Conservation (phyloP, 53 echinoderm and acorn worm genomes). For the Paelopatides confundens region DNA sequence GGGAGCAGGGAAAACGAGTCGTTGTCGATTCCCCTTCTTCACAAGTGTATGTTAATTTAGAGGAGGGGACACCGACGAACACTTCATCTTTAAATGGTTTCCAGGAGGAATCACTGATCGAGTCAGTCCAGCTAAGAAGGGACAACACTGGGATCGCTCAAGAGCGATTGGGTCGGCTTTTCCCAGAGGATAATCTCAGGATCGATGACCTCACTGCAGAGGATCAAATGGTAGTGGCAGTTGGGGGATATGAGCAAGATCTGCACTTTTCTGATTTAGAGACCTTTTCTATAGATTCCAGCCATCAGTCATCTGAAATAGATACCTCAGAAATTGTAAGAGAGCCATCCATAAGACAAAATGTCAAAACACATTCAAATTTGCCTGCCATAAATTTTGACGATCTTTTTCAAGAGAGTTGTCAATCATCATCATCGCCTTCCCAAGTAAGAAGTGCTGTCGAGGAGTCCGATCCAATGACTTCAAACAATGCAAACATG, state of each 20-base stretch:
- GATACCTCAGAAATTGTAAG: constrained; percentile 36
- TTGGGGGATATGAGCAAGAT: constrained; percentile 5
- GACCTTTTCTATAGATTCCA: constrained; percentile 16
- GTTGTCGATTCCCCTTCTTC: background rate
- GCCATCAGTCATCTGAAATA: background rate
- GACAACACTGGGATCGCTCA: background rate
- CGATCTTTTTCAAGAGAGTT: constrained; percentile 17
- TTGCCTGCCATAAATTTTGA: constrained; percentile 18
- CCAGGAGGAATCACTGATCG: background rate
- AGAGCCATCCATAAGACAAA: constrained; percentile 38
- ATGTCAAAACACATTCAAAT: background rate
- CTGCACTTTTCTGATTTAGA: constrained; percentile 50
- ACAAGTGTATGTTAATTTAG: background rate
- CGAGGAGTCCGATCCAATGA: constrained; percentile 4
- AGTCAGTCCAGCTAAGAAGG: constrained; percentile 2
- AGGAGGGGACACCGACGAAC: background rate
- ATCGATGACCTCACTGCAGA: constrained; percentile 10
- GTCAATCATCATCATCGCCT: background rate
- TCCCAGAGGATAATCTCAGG: constrained; percentile 10
- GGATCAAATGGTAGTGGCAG: constrained; percentile 22
- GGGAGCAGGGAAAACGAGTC: background rate
- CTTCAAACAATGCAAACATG: constrained; percentile 35
- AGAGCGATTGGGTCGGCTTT: background rate
- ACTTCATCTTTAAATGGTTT: background rate
- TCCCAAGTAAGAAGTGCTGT: background rate